phyloP scores from a whole-genome alignment of 2,888 invertebrate genomes.

The Drosophila villosipedis region DNA sequence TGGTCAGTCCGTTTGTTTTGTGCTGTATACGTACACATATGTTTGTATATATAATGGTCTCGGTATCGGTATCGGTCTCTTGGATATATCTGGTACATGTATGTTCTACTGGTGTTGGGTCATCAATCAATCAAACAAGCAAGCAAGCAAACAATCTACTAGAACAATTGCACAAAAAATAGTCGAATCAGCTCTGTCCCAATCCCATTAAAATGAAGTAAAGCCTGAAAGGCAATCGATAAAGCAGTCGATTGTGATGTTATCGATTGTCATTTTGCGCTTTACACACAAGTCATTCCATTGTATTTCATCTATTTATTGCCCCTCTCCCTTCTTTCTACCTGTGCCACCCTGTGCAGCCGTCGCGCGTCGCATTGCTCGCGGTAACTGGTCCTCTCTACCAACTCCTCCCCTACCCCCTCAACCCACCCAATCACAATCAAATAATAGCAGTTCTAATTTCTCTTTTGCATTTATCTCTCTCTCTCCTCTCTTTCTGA shows the following conservation, averaged over 20 bases:
- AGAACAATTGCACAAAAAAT: conserved; percentile 9
- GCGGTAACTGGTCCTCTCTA: conserved; percentile 28
- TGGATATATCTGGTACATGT: conserved; percentile 14
- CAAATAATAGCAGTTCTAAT: conserved; percentile 44
- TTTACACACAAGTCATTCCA: conserved; percentile 11
- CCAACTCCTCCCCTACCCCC: conserved; percentile 4
- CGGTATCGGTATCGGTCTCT: conserved; percentile 11
- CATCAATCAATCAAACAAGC: conserved; percentile 22
- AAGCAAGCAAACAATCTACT: background rate
- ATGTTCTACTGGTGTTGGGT: conserved; percentile 48
- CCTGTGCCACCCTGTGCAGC: conserved; percentile 5
- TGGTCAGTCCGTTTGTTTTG: conserved; percentile 57
- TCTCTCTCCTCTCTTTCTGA: conserved; percentile 37
- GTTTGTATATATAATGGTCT: conserved; percentile 29
- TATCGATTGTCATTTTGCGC: conserved; percentile 31
- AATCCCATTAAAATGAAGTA: background rate
- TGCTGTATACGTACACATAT: conserved; percentile 12
- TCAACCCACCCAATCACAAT: background rate
- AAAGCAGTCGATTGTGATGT: background rate
- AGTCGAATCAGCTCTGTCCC: background rate
- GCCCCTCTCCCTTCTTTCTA: background rate
- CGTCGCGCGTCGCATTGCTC: conserved; percentile 56
- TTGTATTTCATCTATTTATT: conserved; percentile 5
- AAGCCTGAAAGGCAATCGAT: conserved; percentile 18
- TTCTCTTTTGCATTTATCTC: conserved; percentile 54